Evolutionary conservation across 2,113 vertebrate genomes (phyloP), one percentile per base, ranked within the genome.

Genomic region (Epinephelus cyanopodus): DNA sequence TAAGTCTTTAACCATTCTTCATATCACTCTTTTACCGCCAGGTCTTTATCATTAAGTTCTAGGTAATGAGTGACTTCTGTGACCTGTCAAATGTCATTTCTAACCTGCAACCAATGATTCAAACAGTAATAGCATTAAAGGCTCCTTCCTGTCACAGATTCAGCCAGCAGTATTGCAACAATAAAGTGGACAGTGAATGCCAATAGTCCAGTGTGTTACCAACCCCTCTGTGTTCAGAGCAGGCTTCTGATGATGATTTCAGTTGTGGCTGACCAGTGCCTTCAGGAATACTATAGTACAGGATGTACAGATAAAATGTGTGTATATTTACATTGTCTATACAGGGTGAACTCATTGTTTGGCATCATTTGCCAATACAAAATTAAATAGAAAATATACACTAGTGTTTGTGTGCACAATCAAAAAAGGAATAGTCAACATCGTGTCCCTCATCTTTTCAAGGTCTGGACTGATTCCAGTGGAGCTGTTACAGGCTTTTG

Each of bases 391-490:
- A 74, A 79, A 66, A 25, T n/a, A 13, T 23, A 53, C 17, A 33
- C n/a, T 48, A 54, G 12, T 45, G 50, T 52, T 64, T 71, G 48
- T 25, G 76, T 57, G 27, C 11, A 19, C 37, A 1, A 72, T 68
- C 37, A 67, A 42, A 71, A 58, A 50, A 77, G 65, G 21, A 71
- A 73, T 75, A 23, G 18, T 68, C 21, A 68, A 5, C 21, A 50
- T 6, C 33, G 13, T n/a, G 48, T 77, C 71, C 47, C 60, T 79
- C 25, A n/a, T 68, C 48, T 80, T 67, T 75, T 86, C 61, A 80
- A 88, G 75, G 76, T 74, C 75, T 86, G 78, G 19, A 74, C n/a
- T 61, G 47, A 39, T 61, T 74, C 82, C 68, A 63, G 11, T 53
- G 21, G 17, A 39, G 73, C 29, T 53, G 60, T 74, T 83, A 39